These are phyloP conservation scores for Mellilla xanthometata DNA, from an alignment of 2,888 invertebrate species.

Conservation along the genomic window DNA sequence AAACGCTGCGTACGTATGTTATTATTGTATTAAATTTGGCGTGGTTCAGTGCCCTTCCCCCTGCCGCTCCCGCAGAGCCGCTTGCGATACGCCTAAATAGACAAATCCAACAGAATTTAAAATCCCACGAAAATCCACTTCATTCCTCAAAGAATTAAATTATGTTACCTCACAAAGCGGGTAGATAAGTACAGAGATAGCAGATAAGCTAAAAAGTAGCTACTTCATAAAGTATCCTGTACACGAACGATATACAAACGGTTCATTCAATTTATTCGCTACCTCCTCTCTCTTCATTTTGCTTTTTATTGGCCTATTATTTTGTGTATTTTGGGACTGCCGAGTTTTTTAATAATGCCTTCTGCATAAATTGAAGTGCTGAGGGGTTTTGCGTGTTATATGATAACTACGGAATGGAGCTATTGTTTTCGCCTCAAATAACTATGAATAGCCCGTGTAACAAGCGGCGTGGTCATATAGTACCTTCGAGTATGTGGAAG, in stretches of 20 bases:
- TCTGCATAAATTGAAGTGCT: background rate
- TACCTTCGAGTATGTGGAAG: slow-evolving; percentile 34
- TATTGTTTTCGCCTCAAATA: slow-evolving; percentile 8
- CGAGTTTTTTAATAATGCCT: slow-evolving; percentile 4
- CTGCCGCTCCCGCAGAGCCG: slow-evolving; percentile 30
- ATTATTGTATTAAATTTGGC: slow-evolving; percentile 24
- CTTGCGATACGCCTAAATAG: slow-evolving; percentile 51
- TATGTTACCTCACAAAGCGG: slow-evolving; percentile 44
- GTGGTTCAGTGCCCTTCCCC: slow-evolving; percentile 21
- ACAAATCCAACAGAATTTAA: slow-evolving; percentile 50
- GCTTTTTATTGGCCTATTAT: slow-evolving; percentile 25
- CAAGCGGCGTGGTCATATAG: slow-evolving; percentile 20
- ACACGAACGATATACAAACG: slow-evolving; percentile 33
- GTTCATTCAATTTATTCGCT: slow-evolving; percentile 33
- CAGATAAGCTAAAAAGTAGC: slow-evolving; percentile 44
- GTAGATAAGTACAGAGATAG: slow-evolving; percentile 41
- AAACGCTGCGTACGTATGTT: slow-evolving; percentile 20
- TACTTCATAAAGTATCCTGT: slow-evolving; percentile 37
- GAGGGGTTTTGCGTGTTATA: background rate
- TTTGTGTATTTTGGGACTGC: slow-evolving; percentile 19
- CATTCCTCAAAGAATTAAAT: slow-evolving; percentile 46
- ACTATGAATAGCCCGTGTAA: slow-evolving; percentile 18
- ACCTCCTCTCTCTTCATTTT: slow-evolving; percentile 27
- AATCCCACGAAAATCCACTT: slow-evolving; percentile 49
- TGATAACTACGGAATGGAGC: background rate